Evolutionary conservation across 2,888 invertebrate species (phyloP).

Genomic region (Carabus problematicus): DNA sequence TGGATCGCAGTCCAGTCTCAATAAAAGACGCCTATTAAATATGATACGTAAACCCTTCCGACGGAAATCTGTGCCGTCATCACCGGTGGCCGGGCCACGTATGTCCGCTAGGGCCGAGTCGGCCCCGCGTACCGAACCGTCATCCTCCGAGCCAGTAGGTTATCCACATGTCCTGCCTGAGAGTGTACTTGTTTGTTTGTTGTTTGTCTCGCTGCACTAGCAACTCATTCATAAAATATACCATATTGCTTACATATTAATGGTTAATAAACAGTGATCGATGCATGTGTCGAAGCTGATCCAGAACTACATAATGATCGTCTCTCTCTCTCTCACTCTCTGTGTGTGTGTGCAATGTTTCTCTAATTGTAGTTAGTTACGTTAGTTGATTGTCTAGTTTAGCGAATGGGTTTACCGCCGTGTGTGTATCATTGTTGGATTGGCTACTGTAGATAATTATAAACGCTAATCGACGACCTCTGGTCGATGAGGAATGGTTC

Average conservation of each 20-base stretch:
- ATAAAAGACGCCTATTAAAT: constrained; percentile 68
- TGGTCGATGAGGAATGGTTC: constrained; percentile 96
- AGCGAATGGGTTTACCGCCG: neutral
- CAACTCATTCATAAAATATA: neutral
- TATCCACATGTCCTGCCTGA: neutral
- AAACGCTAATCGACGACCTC: constrained; percentile 64
- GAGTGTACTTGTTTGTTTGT: neutral
- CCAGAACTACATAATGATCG: too few species aligned
- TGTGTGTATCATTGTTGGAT: neutral
- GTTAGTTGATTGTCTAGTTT: too few species aligned
- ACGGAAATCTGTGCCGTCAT: constrained; percentile 72
- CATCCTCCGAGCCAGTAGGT: neutral
- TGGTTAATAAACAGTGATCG: neutral
- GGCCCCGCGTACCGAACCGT: constrained; percentile 44
- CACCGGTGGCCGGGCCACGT: constrained; percentile 68
- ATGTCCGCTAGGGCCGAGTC: constrained; percentile 57
- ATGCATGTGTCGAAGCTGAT: neutral
- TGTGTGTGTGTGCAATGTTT: too few species aligned
- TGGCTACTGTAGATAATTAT: constrained; percentile 27
- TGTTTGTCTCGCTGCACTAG: constrained; percentile 1
- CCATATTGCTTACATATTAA: neutral
- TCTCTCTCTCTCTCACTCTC: too few species aligned
- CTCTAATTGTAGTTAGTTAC: too few species aligned
- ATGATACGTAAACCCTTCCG: constrained; percentile 72
- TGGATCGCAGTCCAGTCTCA: constrained; percentile 63